These are phyloP conservation scores for Galagoides demidoff DNA, from an alignment of 2,797 vertebrate genomes.

Conservation along the genomic window DNA sequence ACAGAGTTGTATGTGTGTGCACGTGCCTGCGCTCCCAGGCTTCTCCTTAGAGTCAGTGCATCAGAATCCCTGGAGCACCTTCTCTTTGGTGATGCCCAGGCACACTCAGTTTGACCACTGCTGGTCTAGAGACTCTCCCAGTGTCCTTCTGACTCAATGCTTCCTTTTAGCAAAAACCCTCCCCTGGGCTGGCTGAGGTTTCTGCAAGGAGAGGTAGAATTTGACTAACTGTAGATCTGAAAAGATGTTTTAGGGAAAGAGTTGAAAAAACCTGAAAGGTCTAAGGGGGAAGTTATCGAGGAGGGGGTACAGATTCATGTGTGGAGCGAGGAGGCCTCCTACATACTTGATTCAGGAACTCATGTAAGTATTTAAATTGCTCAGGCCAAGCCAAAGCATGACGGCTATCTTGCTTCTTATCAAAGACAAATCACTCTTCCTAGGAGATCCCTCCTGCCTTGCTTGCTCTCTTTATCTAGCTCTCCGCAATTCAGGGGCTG, in stretches of 20 bases:
- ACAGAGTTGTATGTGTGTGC: not conserved
- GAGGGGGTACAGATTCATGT: not conserved
- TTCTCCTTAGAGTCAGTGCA: not conserved
- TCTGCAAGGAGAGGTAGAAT: not conserved
- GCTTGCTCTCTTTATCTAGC: not conserved
- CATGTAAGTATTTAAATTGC: slow-evolving; percentile 6
- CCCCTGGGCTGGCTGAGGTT: not conserved
- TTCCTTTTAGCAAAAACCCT: slow-evolving; percentile 22
- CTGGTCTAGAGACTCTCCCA: not conserved
- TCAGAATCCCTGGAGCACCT: not conserved
- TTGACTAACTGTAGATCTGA: slow-evolving; percentile 49
- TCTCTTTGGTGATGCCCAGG: not conserved
- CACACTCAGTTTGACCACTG: not conserved
- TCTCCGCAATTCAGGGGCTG: not conserved
- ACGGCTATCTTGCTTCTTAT: not conserved
- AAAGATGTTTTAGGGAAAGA: slow-evolving; percentile 31
- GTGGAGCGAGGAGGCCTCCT: not conserved
- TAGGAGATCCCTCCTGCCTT: not conserved
- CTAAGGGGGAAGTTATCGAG: not conserved
- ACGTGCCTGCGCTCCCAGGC: not conserved
- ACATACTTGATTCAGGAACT: not conserved
- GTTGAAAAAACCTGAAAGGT: slow-evolving; percentile 17
- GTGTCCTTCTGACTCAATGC: not conserved
- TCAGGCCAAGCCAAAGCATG: not conserved
- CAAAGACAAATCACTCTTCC: not conserved